A percentile compares a stretch with the other conserved stretches of the same genome.
Evolutionary conservation across 2,113 vertebrate genomes (phyloP).

Genomic region (Acinonyx jubatus): DNA sequence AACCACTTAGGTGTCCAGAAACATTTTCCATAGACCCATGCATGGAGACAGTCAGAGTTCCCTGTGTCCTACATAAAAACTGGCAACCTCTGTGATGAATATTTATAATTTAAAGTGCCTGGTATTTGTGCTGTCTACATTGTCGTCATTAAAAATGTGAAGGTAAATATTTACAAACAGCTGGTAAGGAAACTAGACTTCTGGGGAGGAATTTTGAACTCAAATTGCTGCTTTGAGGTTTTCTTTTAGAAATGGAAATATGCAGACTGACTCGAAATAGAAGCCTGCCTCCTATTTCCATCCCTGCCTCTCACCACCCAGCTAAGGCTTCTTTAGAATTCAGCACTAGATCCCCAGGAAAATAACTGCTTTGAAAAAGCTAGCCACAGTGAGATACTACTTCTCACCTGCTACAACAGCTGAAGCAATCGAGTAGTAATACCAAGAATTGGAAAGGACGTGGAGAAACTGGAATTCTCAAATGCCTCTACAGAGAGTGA

Average conservation of each 20-base stretch:
- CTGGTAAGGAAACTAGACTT: slow-evolving; percentile 67
- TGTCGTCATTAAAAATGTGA: slow-evolving; percentile 71
- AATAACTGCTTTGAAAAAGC: not conserved
- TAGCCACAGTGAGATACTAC: not conserved
- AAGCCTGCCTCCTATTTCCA: not conserved
- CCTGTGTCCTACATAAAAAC: slow-evolving; percentile 15
- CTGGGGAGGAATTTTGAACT: slow-evolving; percentile 67
- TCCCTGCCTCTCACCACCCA: not conserved
- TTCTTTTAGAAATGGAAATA: slow-evolving; percentile 61
- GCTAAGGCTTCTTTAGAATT: not conserved
- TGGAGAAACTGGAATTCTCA: not conserved
- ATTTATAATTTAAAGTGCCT: slow-evolving; percentile 60
- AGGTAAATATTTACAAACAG: slow-evolving; percentile 79
- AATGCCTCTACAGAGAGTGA: not conserved
- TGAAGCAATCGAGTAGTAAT: not conserved
- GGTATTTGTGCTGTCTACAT: slow-evolving; percentile 54
- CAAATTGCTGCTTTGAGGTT: slow-evolving; percentile 23
- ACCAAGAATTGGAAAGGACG: not conserved
- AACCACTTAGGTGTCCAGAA: not conserved
- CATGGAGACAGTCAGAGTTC: not conserved
- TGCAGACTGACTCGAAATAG: slow-evolving; percentile 48
- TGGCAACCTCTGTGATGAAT: slow-evolving; percentile 64
- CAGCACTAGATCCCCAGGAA: not conserved
- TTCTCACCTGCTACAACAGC: not conserved
- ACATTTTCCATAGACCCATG: not conserved